These are phyloP conservation scores for Smutsia gigantea DNA, from an alignment of 2,797 vertebrate genomes.

Conservation along the genomic window DNA sequence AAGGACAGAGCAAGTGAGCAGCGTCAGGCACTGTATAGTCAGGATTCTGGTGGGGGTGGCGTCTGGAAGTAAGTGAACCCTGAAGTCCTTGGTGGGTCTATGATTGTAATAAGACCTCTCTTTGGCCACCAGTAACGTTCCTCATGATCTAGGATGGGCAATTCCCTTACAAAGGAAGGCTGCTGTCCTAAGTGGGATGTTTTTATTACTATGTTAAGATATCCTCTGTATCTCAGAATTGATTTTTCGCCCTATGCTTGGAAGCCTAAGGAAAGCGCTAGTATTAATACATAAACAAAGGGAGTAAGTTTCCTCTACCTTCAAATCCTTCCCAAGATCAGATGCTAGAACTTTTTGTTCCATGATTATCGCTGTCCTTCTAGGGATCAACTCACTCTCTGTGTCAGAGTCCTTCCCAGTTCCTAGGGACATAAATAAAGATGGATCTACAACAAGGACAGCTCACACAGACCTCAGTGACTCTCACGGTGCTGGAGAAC, in stretches of 20 bases:
- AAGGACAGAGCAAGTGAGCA: background rate
- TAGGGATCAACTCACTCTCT: background rate
- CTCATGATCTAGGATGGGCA: background rate
- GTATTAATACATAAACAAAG: background rate
- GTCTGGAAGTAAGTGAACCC: background rate
- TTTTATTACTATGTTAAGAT: conserved; percentile 4
- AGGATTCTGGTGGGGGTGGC: background rate
- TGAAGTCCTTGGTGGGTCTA: background rate
- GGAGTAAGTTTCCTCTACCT: background rate
- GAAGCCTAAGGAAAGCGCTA: background rate
- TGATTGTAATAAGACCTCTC: background rate
- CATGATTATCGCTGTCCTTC: background rate
- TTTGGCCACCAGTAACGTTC: background rate
- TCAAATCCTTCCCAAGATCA: conserved; percentile 26
- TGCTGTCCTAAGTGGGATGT: background rate
- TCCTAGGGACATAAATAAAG: background rate
- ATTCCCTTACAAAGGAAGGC: background rate
- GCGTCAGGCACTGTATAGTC: background rate
- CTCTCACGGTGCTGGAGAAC: background rate
- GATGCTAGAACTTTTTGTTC: background rate
- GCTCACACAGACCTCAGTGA: background rate
- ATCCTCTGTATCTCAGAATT: background rate
- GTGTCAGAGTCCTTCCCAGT: background rate
- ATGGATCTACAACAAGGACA: background rate
- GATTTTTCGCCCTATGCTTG: background rate